Percentiles rank a stretch among this genome's conserved stretches.
phyloP scores from a whole-genome alignment of 2,113 vertebrate genomes.

The Heteronetta atricapilla region DNA sequence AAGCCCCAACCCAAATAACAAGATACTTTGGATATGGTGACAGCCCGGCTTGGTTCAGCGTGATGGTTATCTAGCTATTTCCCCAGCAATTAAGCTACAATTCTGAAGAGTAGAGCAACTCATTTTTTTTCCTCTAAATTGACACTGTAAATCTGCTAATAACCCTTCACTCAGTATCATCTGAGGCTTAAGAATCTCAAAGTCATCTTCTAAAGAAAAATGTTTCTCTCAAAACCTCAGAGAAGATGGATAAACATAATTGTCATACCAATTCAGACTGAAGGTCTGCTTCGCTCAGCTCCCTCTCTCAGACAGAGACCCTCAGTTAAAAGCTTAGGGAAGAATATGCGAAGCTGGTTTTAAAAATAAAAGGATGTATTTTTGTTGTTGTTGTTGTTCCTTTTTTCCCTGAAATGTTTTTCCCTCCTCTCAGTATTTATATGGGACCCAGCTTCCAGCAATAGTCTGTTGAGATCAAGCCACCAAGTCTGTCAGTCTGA shows the following conservation, averaged over 20 bases:
- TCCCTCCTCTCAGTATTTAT: neutral
- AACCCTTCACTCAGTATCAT: neutral
- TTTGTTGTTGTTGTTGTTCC: too few species aligned
- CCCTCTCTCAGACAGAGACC: neutral
- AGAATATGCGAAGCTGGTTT: neutral
- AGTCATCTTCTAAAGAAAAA: neutral
- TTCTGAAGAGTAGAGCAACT: neutral
- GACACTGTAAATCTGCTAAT: neutral
- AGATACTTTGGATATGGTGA: neutral
- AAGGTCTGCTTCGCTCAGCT: neutral
- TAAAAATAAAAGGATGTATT: neutral
- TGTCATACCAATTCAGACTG: neutral
- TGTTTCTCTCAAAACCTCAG: neutral
- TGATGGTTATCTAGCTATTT: neutral
- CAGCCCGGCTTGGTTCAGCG: neutral
- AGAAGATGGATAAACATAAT: neutral
- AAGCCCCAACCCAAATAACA: neutral
- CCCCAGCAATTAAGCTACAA: neutral
- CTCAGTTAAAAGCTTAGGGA: neutral
- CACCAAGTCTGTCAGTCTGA: neutral
- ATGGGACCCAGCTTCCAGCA: neutral
- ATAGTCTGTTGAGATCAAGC: neutral
- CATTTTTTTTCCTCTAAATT: neutral
- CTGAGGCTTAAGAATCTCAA: neutral
- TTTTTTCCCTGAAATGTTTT: neutral